Base-by-base conservation (phyloP, 2,797 vertebrate species). In the Acanthornis magna region DNA sequence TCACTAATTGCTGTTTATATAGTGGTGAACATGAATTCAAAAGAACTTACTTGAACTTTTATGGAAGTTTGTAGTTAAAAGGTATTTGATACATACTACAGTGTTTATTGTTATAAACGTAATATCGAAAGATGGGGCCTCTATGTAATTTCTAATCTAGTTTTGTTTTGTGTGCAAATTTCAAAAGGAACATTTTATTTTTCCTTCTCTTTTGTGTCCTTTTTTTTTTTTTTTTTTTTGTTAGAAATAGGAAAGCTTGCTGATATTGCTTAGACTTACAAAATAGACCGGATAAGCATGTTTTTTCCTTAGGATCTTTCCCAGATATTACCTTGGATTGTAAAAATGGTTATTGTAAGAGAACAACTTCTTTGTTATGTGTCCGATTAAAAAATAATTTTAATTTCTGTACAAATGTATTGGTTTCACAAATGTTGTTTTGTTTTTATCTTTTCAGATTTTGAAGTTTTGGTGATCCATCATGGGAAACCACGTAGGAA, bases 401-500 rank as follows among this genome's bases (percentile, higher is more conserved):
- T 4, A 55, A 30, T 89, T 88, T 72, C 34, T 50, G 4, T 66
- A 42, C 8, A 63, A 88, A 78, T n/a, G 2, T 51, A 21, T 74
- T 70, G 10, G 10, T 91, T 93, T 82, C 13, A 96, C 42, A 96
- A 58, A 3, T 21, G 23, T 18, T 57, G 5, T 42, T 81, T 76
- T 72, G 27, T 4, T 91, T 84, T 89, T 93, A 16, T 84, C 32
- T 45, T 96, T 97, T n/a, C 67, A 98, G 97, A 76, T 42, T 91
- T 88, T 66, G 53, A 95, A 84, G 68, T 80, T 66, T 65, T 22
- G 17, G 48, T 58, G 12, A 80, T 55, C 58, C 65, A 10, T 57
- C 71, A 98, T 98, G 98, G 98, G 98, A 22, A 98, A 98, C 91
- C 97, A 98, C 16, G 36, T 32, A 22, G 98, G 97, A 63, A 98